phyloP scores from a whole-genome alignment of 2,797 vertebrate genomes.

The Halcyon chelicuti region DNA sequence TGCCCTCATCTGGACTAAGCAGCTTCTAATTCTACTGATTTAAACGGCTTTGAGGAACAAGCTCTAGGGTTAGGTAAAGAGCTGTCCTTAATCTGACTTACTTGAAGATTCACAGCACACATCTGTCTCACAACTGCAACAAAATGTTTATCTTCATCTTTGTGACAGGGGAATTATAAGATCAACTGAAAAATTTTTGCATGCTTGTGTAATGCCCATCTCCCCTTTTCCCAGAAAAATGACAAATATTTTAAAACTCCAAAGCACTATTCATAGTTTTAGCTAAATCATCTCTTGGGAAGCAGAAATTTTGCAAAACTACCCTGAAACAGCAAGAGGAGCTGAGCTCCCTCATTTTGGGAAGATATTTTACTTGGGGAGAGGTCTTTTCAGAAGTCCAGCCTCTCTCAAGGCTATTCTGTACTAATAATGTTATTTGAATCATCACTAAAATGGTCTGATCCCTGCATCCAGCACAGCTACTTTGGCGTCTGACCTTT shows the following conservation, averaged over 20 bases:
- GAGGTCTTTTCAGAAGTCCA: not conserved
- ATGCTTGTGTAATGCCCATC: not conserved
- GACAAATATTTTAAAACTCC: not conserved
- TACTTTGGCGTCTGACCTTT: not conserved
- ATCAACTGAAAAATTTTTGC: not conserved
- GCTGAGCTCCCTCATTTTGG: not conserved
- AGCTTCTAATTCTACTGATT: slow-evolving; percentile 42
- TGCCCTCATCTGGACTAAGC: not conserved
- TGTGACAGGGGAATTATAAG: not conserved
- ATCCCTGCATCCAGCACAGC: not conserved
- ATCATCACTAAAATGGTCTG: not conserved
- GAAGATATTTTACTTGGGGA: not conserved
- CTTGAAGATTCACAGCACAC: slow-evolving; percentile 7
- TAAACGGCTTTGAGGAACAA: slow-evolving; percentile 24
- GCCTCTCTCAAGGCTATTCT: not conserved
- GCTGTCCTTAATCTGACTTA: slow-evolving; percentile 28
- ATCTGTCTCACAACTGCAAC: slow-evolving; percentile 22
- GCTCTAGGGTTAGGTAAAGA: not conserved
- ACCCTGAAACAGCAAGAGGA: not conserved
- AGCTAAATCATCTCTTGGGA: not conserved
- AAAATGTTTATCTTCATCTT: slow-evolving; percentile 9
- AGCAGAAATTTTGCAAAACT: not conserved
- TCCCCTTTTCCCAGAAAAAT: not conserved
- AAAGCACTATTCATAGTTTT: not conserved
- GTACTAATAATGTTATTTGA: not conserved